Evolutionary conservation across 2,888 invertebrate species (phyloP), one percentile per base, ranked within the genome.

Genomic region (Ophioninae sp.): DNA sequence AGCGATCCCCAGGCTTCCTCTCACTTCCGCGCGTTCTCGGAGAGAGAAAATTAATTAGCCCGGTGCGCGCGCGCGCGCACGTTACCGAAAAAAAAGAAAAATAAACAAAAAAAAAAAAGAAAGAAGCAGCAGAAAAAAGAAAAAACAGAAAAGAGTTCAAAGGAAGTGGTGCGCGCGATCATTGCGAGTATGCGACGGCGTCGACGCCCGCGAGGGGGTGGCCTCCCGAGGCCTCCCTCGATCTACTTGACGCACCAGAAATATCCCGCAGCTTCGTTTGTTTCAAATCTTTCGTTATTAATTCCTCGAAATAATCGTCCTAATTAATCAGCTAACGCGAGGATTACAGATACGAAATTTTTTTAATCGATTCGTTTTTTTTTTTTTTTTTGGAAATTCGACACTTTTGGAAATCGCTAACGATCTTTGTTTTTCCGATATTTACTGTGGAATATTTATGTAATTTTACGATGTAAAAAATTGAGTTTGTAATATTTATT

Each of bases 61-160:
- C 89, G 89, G 88, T 87, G 86, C 86, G 87, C 88, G 44, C 44
- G 44, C 44, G 41, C 41, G 9, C 44, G 44, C 44, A 10, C 9
- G 88, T 88, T 88, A 84, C 87, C 88, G 87, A 88, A 89, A 88
- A 87, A 85, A 10, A 44, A 44, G 10, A 10, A 44, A 44, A 79
- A 81, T 71, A 41, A 56, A 67, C 2, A 30, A 30, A 3, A 30
- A 30, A 30, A 30, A 30, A 30, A 30, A 30, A 30, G 87, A 88
- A 89, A 88, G 87, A 85, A 10, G 44, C 8, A 8, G 10, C 10
- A 44, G 10, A 79, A 81, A 75, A 41, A 56, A 67, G 3, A 63
- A 86, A 87, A 87, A 86, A 84, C 61, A 77, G 51, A 65, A 88
- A 87, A 86, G 88, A 89, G 91, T 90, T 91, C 91, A 91, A 91